Evolutionary conservation across 1,140 invertebrate genomes (phyloP), one percentile per base, ranked within the genome.

Genomic region (Microvelia longipes): DNA sequence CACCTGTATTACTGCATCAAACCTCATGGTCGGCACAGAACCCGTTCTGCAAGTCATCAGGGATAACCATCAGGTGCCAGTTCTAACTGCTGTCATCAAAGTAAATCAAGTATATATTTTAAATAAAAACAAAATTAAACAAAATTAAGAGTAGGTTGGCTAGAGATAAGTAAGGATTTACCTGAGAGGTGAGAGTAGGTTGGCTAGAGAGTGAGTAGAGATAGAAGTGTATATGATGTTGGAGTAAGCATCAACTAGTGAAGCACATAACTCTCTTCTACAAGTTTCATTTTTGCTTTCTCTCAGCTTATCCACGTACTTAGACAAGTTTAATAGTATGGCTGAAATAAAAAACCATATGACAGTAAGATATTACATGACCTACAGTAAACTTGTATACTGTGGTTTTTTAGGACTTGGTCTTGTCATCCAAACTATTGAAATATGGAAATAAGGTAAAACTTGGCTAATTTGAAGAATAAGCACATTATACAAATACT

Each of bases 161-260:
- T n/a, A n/a, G n/a, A n/a, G n/a, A n/a, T n/a, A n/a, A n/a, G n/a
- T n/a, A n/a, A n/a, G n/a, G n/a, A n/a, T n/a, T n/a, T 75, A 81
- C 80, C 78, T 78, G 27, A 86, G 78, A 60, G 83, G 83, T 11
- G 83, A 82, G 35, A 85, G 67, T 2, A 83, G 75, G 65, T 78
- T 76, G 25, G 76, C 78, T 64, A 79, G 79, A 30, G 84, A 82
- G 64, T 81, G 80, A 60, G 79, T 78, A 30, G 81, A 83, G 29
- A 86, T 73, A 2, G 81, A 78, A 71, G 85, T 87, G 75, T 87
- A 88, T 28, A 87, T 83, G 27, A 73, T 77, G 66, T 85, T 83
- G 19, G 84, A 87, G 73, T 87, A 89, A 0, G 87, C 84, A 73
- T 89, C 87, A 50, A 89, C 81, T 26, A 89, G 75, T 65, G 84